These are phyloP conservation scores for Halcyon smyrnensis DNA, from an alignment of 2,797 vertebrate species.

Conservation along the genomic window DNA sequence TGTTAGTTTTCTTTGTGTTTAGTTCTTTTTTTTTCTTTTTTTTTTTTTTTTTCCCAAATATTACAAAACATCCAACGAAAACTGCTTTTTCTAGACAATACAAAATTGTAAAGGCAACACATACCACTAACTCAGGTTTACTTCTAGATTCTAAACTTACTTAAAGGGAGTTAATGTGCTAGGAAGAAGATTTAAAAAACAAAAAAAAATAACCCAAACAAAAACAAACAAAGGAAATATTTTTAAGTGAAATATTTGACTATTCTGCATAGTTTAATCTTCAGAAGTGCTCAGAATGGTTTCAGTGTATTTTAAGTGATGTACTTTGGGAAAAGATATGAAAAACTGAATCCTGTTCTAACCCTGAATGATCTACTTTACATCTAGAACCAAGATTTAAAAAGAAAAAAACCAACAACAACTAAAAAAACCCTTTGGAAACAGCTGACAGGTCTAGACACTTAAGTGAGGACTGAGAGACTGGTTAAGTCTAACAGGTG, in stretches of 20 bases:
- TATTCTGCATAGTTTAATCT: neutral
- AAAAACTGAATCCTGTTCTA: slow-evolving; percentile 6
- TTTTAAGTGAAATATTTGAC: neutral
- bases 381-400: neutral
- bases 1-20: neutral
- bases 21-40: neutral
- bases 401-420: neutral
- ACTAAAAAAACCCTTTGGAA: neutral
- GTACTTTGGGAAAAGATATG: slow-evolving; percentile 27
- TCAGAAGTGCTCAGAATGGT: neutral
- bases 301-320: neutral
- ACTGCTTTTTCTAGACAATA: neutral
- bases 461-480: neutral
- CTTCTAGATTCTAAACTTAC: neutral
- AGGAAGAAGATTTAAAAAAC: neutral
- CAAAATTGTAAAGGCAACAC: neutral
- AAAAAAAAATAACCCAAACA: neutral
- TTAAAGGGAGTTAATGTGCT: neutral
- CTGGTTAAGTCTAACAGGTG: neutral
- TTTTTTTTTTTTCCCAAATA: neutral
- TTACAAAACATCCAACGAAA: neutral
- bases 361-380: neutral
- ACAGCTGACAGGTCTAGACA: neutral
- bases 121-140: neutral
- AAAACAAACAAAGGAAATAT: neutral